These are phyloP conservation scores for Apis florea DNA, from an alignment of 1,140 invertebrate species.

Conservation along the genomic window DNA sequence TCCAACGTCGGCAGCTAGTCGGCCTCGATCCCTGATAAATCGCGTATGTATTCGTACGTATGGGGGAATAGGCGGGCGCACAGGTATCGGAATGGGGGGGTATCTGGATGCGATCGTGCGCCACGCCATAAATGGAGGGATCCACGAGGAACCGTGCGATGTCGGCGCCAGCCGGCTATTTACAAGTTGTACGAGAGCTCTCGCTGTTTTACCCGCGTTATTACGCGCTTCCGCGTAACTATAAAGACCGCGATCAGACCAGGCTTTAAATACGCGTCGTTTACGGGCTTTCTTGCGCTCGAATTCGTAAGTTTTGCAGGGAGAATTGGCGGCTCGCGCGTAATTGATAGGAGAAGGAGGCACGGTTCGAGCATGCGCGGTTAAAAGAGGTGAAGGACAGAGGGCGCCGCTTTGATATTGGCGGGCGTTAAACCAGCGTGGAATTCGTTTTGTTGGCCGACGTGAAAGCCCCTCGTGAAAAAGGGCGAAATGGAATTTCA, in stretches of 20 bases:
- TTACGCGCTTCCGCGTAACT: constrained; percentile 54
- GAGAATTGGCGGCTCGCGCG: not conserved
- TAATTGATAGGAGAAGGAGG: constrained; percentile 14
- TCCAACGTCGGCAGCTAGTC: constrained; percentile 49
- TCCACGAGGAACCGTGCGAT: constrained; percentile 54
- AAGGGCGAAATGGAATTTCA: constrained; percentile 25
- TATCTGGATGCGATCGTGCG: constrained; percentile 32
- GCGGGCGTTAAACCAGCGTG: constrained; percentile 30
- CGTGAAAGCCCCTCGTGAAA: constrained; percentile 1
- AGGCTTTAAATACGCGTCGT: constrained; percentile 51
- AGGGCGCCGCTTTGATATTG: too few relatives aligned
- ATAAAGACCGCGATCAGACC: constrained; percentile 54
- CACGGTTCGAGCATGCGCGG: constrained; percentile 14
- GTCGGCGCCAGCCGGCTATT: constrained; percentile 68
- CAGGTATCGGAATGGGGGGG: constrained; percentile 6
- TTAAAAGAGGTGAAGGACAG: not conserved
- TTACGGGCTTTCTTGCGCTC: too few relatives aligned
- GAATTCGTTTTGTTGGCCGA: constrained; percentile 31
- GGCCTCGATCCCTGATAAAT: constrained; percentile 46
- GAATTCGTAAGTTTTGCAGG: too few relatives aligned
- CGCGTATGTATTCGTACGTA: constrained; percentile 23
- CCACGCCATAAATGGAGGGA: constrained; percentile 52
- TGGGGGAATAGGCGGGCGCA: not conserved
- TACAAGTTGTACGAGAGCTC: constrained; percentile 61
- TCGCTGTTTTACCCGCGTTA: constrained; percentile 50